phyloP scores from a whole-genome alignment of 2,888 invertebrate genomes.

The Celastrina argiolus region DNA sequence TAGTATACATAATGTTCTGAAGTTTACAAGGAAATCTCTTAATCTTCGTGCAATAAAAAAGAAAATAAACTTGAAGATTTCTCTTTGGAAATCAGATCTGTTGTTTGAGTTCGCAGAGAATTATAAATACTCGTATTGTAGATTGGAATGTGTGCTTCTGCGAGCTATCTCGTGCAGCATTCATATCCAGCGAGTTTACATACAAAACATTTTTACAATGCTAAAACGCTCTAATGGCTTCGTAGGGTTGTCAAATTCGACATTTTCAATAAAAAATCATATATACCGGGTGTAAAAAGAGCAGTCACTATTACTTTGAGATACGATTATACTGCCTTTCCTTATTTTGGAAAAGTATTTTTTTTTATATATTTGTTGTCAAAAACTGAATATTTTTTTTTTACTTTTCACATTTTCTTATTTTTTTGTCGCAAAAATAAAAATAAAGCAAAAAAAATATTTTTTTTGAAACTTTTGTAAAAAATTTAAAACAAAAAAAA shows the following conservation, averaged over 20 bases:
- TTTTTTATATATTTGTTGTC: too few species aligned
- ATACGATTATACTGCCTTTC: too few species aligned
- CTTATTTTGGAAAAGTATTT: too few species aligned
- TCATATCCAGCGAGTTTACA: conserved; percentile 3
- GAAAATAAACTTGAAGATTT: neutral
- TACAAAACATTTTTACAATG: conserved; percentile 8
- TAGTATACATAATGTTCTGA: neutral
- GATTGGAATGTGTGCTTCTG: neutral
- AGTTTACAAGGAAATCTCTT: neutral
- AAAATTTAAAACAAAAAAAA: too few species aligned
- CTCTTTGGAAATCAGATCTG: neutral
- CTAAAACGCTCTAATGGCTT: conserved; percentile 13
- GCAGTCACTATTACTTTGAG: too few species aligned
- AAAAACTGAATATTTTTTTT: too few species aligned
- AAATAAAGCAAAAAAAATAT: too few species aligned
- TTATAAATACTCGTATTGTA: neutral
- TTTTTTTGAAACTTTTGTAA: too few species aligned
- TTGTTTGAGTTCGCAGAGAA: neutral
- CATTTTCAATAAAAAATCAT: neutral
- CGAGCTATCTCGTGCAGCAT: neutral
- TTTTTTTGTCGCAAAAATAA: too few species aligned
- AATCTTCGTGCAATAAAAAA: neutral
- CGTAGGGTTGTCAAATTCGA: neutral
- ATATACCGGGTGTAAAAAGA: too few species aligned
- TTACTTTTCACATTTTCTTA: too few species aligned